A percentile compares a stretch with the other conserved stretches of the same genome.
Conservation (phyloP, 2,888 invertebrate species). For the Drosophila imparisetae region DNA sequence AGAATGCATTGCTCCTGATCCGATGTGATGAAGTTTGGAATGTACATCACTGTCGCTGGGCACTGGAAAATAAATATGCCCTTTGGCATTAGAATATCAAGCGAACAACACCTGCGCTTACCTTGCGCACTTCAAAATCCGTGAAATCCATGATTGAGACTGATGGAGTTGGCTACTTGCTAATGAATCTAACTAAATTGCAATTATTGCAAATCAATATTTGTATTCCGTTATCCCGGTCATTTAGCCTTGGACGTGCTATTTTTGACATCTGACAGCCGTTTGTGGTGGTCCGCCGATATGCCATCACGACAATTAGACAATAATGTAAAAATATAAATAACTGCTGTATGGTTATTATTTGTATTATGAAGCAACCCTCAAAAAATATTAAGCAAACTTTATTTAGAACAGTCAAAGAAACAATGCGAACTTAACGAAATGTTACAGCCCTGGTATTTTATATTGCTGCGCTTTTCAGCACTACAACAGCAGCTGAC, state of each 20-base stretch:
- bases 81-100: background rate
- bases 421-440: conserved; percentile 22
- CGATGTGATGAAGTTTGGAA: conserved; percentile 93
- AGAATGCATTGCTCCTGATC: conserved; percentile 90
- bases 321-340: background rate
- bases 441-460: conserved; percentile 1
- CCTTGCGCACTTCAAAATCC: conserved; percentile 82
- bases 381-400: background rate
- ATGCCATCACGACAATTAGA: background rate
- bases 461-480: background rate
- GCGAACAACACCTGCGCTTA: conserved; percentile 29
- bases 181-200: conserved; percentile 40
- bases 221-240: conserved; percentile 51
- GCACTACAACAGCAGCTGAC: conserved; percentile 3
- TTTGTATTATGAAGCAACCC: background rate
- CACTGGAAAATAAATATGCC: conserved; percentile 61
- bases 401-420: background rate
- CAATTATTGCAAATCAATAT: conserved; percentile 66
- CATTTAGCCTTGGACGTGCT: conserved; percentile 41
- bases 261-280: conserved; percentile 32
- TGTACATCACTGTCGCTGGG: conserved; percentile 86
- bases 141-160: conserved; percentile 79
- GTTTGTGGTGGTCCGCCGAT: conserved; percentile 41
- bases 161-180: conserved; percentile 14
- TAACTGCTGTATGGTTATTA: background rate